Evolutionary conservation across 2,113 vertebrate genomes (phyloP), one percentile per base, ranked within the genome.

Genomic region (Bagarius yarrelli): DNA sequence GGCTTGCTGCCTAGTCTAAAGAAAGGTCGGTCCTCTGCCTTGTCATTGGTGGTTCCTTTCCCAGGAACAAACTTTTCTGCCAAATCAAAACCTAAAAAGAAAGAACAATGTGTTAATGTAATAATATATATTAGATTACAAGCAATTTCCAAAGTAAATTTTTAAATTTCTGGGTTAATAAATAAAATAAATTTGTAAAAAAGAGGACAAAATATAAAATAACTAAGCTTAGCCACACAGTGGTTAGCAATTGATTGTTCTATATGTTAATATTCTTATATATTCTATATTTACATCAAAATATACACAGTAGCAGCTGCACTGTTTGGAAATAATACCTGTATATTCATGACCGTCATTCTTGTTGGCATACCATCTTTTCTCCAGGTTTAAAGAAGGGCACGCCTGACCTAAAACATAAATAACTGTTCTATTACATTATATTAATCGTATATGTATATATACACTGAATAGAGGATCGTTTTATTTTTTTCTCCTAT

Each of bases 61-160:
- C 94, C 92, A 78, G 95, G 90, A 84, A 96, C 94, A 92, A 99
- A 99, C 57, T 90, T 95, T 86, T 96, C 94, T 74, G 94, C 93
- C 84, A 99, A 92, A 90, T 99, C 96, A 90, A 96, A 96, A 76
- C 98, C 98, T 99, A 89, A 66, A 80, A 72, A 84, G 34, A 12
- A 82, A 15, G 85, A 36, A 55, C 36, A 15, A 21, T 21, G 66
- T 16, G 40, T 23, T 44, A 34, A 32, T 47, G 11, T 53, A 60
- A 47, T n/a, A 60, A 60, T 79, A 23, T 60, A 71, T 52, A 76
- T 15, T 40, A 67, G 1, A n/a, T 40, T 14, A 40, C 3, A 40
- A 40, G 36, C 36, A 40, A 40, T 40, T n/a, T n/a, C n/a, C n/a
- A n/a, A n/a, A n/a, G n/a, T n/a, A n/a, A n/a, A n/a, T n/a, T n/a